Evolutionary conservation across 2,888 invertebrate genomes (phyloP).

Genomic region (Hermaeophaga mercurialis): DNA sequence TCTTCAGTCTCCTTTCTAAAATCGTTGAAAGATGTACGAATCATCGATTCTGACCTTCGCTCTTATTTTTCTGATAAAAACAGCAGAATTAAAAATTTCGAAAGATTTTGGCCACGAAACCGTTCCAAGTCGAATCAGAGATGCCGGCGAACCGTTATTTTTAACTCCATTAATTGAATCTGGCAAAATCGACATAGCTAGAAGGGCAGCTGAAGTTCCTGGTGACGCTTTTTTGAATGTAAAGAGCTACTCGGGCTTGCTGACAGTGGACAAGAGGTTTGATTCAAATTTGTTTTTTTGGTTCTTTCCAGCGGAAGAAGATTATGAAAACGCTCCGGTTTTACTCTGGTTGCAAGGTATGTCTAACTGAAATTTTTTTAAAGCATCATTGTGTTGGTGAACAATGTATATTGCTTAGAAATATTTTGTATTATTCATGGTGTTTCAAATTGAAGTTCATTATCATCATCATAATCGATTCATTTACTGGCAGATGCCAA

Average conservation of each 20-base stretch:
- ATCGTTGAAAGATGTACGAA: not conserved
- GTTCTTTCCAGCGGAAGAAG: slow-evolving; percentile 76
- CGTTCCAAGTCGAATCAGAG: slow-evolving; percentile 5
- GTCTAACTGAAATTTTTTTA: no score
- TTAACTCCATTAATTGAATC: slow-evolving; percentile 71
- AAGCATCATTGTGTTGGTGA: no score
- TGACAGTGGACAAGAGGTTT: slow-evolving; percentile 76
- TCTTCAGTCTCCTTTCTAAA: no score
- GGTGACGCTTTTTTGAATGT: slow-evolving; percentile 58
- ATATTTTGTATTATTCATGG: no score
- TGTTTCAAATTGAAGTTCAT: no score
- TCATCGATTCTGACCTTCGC: not conserved
- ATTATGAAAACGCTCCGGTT: slow-evolving; percentile 66
- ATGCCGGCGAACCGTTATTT: slow-evolving; percentile 65
- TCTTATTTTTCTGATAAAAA: slow-evolving; percentile 5
- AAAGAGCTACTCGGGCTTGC: slow-evolving; percentile 73
- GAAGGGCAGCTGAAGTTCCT: slow-evolving; percentile 60
- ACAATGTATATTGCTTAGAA: no score
- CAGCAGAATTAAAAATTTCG: slow-evolving; percentile 4
- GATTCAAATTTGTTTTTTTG: slow-evolving; percentile 86
- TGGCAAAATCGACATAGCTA: slow-evolving; percentile 68
- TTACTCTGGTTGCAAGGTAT: slow-evolving; percentile 80
- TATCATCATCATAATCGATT: no score
- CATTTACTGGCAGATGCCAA: no score
- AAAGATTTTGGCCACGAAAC: no score